Percentiles rank a stretch among this genome's conserved stretches.
phyloP scores from a whole-genome alignment of 1,140 invertebrate species.

The Zaprionus ornatus region DNA sequence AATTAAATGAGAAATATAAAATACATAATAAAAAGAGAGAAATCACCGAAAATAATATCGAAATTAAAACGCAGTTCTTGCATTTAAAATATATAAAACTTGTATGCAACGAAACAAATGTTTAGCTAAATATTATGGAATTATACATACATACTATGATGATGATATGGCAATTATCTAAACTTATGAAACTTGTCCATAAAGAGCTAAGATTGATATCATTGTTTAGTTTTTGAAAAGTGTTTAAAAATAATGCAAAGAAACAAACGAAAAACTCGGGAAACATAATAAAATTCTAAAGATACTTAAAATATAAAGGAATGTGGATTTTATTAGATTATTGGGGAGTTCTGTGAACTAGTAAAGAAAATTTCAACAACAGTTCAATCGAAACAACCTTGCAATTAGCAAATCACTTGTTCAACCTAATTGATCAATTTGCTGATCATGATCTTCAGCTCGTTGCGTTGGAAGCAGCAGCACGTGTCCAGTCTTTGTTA shows the following conservation, averaged over 20 bases:
- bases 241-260: slow-evolving; percentile 52
- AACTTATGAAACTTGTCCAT: slow-evolving; percentile 62
- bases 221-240: slow-evolving; percentile 69
- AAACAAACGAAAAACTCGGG: slow-evolving; percentile 28
- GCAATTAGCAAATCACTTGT: slow-evolving; percentile 17
- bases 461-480: neutral
- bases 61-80: slow-evolving; percentile 50
- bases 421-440: slow-evolving; percentile 28
- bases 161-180: neutral
- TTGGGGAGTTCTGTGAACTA: neutral
- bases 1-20: slow-evolving; percentile 22
- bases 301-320: slow-evolving; percentile 10
- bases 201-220: slow-evolving; percentile 60
- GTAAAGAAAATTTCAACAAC: neutral
- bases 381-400: slow-evolving; percentile 1
- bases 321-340: slow-evolving; percentile 3
- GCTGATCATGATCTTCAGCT: slow-evolving; percentile 12
- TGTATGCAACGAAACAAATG: slow-evolving; percentile 55
- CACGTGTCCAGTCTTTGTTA: slow-evolving; percentile 18
- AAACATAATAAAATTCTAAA: slow-evolving; percentile 34
- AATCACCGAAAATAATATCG: slow-evolving; percentile 31
- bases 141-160: slow-evolving; percentile 14
- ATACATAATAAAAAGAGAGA: slow-evolving; percentile 23
- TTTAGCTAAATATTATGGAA: slow-evolving; percentile 32
- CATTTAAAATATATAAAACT: slow-evolving; percentile 54